Percentiles rank a stretch among this genome's conserved stretches.
Conservation (phyloP, 2,888 invertebrate genomes). For the Lottia scabra region DNA sequence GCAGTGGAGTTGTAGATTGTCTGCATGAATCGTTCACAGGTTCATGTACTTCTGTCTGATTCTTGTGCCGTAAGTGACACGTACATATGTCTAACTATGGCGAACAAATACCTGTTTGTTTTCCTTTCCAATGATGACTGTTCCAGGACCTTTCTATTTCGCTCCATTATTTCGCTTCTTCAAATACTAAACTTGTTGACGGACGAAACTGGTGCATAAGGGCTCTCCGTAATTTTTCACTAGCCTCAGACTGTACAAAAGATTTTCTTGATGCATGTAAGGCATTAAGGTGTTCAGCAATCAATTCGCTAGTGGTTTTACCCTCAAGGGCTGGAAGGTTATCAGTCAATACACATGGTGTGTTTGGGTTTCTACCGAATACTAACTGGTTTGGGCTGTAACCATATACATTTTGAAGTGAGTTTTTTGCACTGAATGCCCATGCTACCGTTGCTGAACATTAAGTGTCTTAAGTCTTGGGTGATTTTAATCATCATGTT, state of each 20-base stretch:
- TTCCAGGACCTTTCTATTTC: neutral
- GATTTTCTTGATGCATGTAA: neutral
- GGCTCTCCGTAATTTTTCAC: neutral
- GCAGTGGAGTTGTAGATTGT: too few species aligned
- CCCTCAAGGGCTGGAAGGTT: neutral
- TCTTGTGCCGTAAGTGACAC: too few species aligned
- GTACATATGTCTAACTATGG: too few species aligned
- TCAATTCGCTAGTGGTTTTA: neutral
- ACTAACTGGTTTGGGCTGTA: neutral
- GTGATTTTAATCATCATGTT: neutral
- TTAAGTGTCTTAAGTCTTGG: constrained; percentile 13
- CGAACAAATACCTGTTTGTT: too few species aligned
- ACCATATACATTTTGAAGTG: neutral
- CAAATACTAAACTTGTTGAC: too few species aligned
- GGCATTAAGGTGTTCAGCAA: neutral
- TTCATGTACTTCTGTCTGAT: too few species aligned
- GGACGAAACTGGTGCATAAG: neutral
- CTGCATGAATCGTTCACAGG: too few species aligned
- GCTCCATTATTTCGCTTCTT: neutral
- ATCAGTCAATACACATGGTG: neutral
- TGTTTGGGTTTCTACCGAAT: neutral
- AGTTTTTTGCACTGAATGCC: neutral
- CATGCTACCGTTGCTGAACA: constrained; percentile 16
- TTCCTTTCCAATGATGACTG: neutral
- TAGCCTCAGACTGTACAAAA: neutral